Evolutionary conservation across 30 jellyfish, hydroid and myxozoan species (phyloP).

Genomic region (Turritopsis rubra): DNA sequence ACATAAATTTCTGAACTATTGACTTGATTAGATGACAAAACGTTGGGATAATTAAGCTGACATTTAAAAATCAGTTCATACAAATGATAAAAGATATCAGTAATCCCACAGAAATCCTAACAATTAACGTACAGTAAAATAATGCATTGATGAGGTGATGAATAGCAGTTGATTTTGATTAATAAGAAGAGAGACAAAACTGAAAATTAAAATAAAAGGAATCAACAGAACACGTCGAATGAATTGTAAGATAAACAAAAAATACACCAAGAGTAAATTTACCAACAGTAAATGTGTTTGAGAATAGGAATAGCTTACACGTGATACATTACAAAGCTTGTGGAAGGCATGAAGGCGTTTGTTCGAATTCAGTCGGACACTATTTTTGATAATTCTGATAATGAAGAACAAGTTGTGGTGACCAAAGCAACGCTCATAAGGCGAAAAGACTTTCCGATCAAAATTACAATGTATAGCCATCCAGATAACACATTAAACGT

Average conservation of each 20-base stretch:
- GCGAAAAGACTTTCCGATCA: not conserved
- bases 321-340: not conserved
- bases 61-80: not conserved
- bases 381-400: not conserved
- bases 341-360: not conserved
- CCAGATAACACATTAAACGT: not conserved
- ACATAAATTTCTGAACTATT: not conserved
- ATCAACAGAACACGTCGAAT: not conserved
- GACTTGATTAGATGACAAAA: not conserved
- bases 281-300: too few species aligned
- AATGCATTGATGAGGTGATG: not conserved
- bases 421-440: not conserved
- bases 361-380: not conserved
- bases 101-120: not conserved
- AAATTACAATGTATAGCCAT: slow-evolving; percentile 1
- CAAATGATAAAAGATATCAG: not conserved
- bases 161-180: not conserved
- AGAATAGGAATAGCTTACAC: not conserved
- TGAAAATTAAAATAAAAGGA: not conserved
- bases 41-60: not conserved
- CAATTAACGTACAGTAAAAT: not conserved
- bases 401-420: not conserved
- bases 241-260: not conserved
- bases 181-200: not conserved
- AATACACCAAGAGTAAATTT: too few species aligned